Evolutionary conservation across 2,888 invertebrate genomes (phyloP).

Genomic region (Phengaris arion): DNA sequence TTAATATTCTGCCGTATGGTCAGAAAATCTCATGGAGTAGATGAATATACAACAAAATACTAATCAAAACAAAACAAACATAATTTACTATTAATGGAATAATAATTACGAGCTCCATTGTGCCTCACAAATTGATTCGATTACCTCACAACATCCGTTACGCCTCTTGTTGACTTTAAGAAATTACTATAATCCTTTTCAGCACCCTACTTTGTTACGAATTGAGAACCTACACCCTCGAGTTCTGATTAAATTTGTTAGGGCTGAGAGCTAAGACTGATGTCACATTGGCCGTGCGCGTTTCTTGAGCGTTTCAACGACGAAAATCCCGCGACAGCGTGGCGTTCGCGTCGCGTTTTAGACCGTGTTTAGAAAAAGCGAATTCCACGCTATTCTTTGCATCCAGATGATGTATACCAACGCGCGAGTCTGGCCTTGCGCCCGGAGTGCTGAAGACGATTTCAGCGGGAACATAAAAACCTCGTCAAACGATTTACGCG

Average conservation of each 20-base stretch:
- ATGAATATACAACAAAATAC: neutral
- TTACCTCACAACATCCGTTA: neutral
- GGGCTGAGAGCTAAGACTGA: conserved; percentile 27
- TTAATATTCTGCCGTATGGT: no score
- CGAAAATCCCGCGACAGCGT: no score
- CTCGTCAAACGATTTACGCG: no score
- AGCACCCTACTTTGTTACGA: conserved; percentile 39
- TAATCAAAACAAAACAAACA: neutral
- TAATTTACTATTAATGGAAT: conserved; percentile 7
- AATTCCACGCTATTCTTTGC: no score
- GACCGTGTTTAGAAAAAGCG: no score
- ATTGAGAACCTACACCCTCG: conserved; percentile 40
- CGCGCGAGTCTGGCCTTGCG: no score
- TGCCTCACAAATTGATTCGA: conserved; percentile 15
- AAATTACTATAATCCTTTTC: conserved; percentile 28
- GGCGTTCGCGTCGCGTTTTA: no score
- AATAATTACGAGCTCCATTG: neutral
- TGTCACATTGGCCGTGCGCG: neutral
- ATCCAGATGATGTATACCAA: no score
- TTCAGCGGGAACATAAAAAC: no score
- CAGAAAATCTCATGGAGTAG: neutral
- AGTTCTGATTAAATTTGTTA: conserved; percentile 42
- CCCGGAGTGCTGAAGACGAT: no score
- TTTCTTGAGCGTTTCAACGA: neutral
- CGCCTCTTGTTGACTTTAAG: conserved; percentile 24